Evolutionary conservation across 2,113 vertebrate species (phyloP), one percentile per base, ranked within the genome.

Genomic region (Triplophysa rosa): DNA sequence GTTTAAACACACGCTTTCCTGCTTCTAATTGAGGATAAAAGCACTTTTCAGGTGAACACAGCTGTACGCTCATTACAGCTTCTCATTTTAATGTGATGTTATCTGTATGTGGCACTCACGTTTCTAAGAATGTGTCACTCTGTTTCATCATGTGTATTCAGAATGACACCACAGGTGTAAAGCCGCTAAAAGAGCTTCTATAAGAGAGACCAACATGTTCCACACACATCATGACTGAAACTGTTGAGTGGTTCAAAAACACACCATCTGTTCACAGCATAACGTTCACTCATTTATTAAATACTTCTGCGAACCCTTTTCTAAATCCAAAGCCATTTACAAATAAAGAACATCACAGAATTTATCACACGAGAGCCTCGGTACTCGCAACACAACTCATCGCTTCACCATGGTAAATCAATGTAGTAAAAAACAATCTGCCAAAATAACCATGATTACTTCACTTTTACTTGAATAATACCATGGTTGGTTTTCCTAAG

Each of bases 111-210:
- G 84, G 79, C 33, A 67, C 80, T 85, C 78, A 88, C 87, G 87
- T 85, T 91, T 91, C 86, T 87, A 89, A 89, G 89, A 79, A 90
- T 86, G 88, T 89, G 90, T 89, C 92, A 89, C 85, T 89, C 83
- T 78, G 42, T 88, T 89, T 91, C 86, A 88, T 91, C 86, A 88
- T 87, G 86, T 80, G 56, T 80, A 83, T 67, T 81, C 73, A 81
- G 86, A 86, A 91, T 90, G 87, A 87, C 80, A 81, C 75, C 76
- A 85, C 83, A 80, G 67, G 79, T 81, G 80, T 49, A 82, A 81
- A 82, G 81, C 64, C 14, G 9, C 64, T 84, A 8, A 47, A 72
- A 59, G 68, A 56, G n/a, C 33, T 12, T 66, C 6, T 47, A 45
- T 12, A 45, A 52, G 13, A 52, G 13, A 16, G 14, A 52, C 14